Evolutionary conservation across 2,113 vertebrate genomes (phyloP).

Genomic region (Octodon degus): DNA sequence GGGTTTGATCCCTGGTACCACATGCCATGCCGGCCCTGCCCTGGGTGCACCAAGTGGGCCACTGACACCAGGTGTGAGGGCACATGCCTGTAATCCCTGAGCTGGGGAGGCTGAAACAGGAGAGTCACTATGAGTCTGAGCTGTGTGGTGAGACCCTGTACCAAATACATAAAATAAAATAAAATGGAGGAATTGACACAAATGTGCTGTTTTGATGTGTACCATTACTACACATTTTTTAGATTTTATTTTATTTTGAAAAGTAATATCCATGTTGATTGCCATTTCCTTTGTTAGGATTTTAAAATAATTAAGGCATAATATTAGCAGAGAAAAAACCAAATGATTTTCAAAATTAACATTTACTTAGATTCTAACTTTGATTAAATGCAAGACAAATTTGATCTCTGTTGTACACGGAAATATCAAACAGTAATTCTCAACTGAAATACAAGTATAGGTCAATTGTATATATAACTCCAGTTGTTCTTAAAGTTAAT

Average conservation of each 20-base stretch:
- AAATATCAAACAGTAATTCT: background rate
- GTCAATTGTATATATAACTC: background rate
- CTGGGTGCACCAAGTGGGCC: too few relatives aligned
- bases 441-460: background rate
- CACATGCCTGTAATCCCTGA: too few relatives aligned
- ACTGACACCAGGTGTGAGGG: too few relatives aligned
- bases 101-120: too few relatives aligned
- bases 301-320: background rate
- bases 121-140: too few relatives aligned
- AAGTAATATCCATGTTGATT: background rate
- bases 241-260: too few relatives aligned
- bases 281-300: background rate
- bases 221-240: background rate
- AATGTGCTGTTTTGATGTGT: background rate
- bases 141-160: too few relatives aligned
- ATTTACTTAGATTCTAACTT: background rate
- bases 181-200: background rate
- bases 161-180: too few relatives aligned
- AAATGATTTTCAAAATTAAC: background rate
- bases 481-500: background rate
- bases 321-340: slow-evolving; percentile 22
- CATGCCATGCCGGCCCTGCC: too few relatives aligned
- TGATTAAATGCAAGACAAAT: background rate
- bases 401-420: background rate
- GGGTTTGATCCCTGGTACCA: too few relatives aligned